These are phyloP conservation scores for Neodon shergylaensis DNA, from an alignment of 2,113 vertebrate species.

Conservation along the genomic window DNA sequence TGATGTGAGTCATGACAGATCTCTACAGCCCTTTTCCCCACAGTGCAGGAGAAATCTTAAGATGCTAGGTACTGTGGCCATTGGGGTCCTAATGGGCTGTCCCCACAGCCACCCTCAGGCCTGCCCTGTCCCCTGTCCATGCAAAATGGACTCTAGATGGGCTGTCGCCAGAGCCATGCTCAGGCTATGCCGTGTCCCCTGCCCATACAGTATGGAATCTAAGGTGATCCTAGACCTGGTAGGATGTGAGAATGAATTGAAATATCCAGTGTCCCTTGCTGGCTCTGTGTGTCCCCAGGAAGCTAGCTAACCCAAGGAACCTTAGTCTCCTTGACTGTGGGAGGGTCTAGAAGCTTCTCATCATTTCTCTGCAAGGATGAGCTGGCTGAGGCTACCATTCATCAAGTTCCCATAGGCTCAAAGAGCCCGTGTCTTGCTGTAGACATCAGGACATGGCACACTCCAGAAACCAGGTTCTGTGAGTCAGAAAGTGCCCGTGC, in stretches of 20 bases:
- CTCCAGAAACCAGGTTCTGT: rapidly evolving
- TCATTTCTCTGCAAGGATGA: not conserved
- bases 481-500: not conserved
- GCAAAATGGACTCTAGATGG: not conserved
- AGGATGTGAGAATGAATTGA: not conserved
- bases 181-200: not conserved
- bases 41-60: not conserved
- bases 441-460: rapidly evolving
- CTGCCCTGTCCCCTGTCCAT: too few relatives aligned
- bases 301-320: too few relatives aligned
- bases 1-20: not conserved
- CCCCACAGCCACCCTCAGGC: not conserved
- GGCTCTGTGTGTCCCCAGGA: not conserved
- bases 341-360: not conserved
- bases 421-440: rapidly evolving
- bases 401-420: not conserved
- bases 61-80: not conserved
- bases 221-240: rapidly evolving
- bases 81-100: not conserved
- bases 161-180: not conserved
- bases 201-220: not conserved
- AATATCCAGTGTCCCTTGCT: too few relatives aligned
- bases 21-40: not conserved
- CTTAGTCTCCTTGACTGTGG: not conserved
- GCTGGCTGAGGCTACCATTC: rapidly evolving